A percentile compares a stretch with the other conserved stretches of the same genome.
These are phyloP conservation scores for Anarhynchus alexandrinus DNA, from an alignment of 2,113 vertebrate genomes.

Conservation along the genomic window DNA sequence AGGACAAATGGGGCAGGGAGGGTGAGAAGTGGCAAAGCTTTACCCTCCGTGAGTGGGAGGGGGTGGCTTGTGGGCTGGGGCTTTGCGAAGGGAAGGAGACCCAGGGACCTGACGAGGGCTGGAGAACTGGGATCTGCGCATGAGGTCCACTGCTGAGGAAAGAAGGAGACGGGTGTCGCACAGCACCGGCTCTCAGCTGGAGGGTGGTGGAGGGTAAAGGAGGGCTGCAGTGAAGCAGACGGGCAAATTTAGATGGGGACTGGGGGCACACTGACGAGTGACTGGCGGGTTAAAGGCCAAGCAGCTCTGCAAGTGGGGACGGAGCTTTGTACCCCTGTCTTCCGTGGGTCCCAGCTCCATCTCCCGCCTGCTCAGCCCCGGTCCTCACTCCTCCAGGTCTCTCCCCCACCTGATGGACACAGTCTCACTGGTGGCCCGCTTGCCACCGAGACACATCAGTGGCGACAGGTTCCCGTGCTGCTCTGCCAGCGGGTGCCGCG, in stretches of 20 bases:
- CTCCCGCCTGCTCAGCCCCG: neutral
- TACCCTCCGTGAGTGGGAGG: fast-evolving
- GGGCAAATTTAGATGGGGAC: neutral
- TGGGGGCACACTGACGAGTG: neutral
- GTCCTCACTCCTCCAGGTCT: fast-evolving
- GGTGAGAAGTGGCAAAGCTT: neutral
- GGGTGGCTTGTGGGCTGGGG: neutral
- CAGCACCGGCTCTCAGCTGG: neutral
- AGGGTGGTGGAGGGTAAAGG: neutral
- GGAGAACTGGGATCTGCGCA: neutral
- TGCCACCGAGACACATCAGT: no score
- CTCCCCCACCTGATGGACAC: fast-evolving
- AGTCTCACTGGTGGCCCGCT: fast-evolving
- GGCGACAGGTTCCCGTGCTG: fast-evolving
- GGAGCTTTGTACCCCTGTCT: fast-evolving
- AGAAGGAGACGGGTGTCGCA: neutral
- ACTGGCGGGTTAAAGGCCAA: neutral
- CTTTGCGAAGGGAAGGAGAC: neutral
- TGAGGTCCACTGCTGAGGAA: fast-evolving
- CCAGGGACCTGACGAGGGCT: neutral
- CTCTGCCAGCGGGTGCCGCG: fast-evolving
- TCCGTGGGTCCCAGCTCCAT: neutral
- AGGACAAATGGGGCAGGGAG: neutral
- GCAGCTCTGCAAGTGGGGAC: neutral
- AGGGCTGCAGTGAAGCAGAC: neutral